phyloP scores from a whole-genome alignment of 1,140 invertebrate genomes.

The Magallana ariakensis region DNA sequence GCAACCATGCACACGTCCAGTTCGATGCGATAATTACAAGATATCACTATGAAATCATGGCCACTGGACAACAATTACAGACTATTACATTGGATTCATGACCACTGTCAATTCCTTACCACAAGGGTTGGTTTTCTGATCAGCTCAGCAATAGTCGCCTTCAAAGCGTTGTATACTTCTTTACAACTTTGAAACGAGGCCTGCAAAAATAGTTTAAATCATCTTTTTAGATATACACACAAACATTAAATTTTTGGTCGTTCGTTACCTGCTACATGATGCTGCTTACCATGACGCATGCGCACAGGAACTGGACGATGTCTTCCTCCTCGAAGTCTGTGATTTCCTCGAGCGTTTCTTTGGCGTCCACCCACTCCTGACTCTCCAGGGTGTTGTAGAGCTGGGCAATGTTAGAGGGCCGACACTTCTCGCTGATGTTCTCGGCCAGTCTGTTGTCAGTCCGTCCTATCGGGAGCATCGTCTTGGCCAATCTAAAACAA shows the following conservation, averaged over 20 bases:
- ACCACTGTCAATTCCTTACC: slow-evolving; percentile 52
- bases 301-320: slow-evolving; percentile 68
- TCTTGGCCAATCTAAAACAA: slow-evolving; percentile 61
- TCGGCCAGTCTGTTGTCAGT: slow-evolving; percentile 70
- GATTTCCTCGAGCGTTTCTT: slow-evolving; percentile 72
- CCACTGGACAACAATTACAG: too few relatives aligned
- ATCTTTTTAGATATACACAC: neutral
- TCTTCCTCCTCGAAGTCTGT: slow-evolving; percentile 67
- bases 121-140: slow-evolving; percentile 65
- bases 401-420: slow-evolving; percentile 72
- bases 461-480: slow-evolving; percentile 61
- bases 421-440: slow-evolving; percentile 74
- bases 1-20: too few relatives aligned
- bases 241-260: too few relatives aligned
- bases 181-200: neutral
- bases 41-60: too few relatives aligned
- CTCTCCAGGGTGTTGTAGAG: slow-evolving; percentile 72
- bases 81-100: too few relatives aligned
- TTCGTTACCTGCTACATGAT: neutral
- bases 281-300: slow-evolving; percentile 67
- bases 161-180: slow-evolving; percentile 60
- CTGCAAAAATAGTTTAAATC: neutral
- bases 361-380: slow-evolving; percentile 74
- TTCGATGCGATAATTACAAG: too few relatives aligned
- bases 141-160: slow-evolving; percentile 61